phyloP scores from a whole-genome alignment of 2,113 vertebrate species.

The Cryptotis parvus region DNA sequence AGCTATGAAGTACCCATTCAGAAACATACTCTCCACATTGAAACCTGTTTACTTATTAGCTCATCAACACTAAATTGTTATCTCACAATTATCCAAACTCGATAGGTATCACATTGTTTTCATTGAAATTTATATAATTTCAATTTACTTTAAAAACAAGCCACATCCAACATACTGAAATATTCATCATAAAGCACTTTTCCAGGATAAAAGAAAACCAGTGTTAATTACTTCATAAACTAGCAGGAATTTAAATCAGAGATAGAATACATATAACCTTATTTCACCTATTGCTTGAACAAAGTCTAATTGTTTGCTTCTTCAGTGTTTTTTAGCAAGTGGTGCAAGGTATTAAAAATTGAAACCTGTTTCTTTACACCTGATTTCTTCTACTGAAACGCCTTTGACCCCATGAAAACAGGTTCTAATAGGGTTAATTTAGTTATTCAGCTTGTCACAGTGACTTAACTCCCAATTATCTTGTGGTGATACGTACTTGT shows the following conservation, averaged over 20 bases:
- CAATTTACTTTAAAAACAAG: slow-evolving; percentile 28
- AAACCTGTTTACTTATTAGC: not conserved
- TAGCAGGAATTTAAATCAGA: slow-evolving; percentile 32
- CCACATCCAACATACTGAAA: not conserved
- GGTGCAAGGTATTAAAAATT: slow-evolving; percentile 44
- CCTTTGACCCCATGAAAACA: slow-evolving; percentile 66
- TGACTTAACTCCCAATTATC: slow-evolving; percentile 68
- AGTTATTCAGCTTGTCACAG: slow-evolving; percentile 63
- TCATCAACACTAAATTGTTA: not conserved
- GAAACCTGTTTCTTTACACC: slow-evolving; percentile 60
- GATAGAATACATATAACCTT: not conserved
- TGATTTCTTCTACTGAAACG: slow-evolving; percentile 64
- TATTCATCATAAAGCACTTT: slow-evolving; percentile 1
- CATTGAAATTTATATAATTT: not conserved
- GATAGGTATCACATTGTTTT: slow-evolving; percentile 23
- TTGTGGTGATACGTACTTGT: slow-evolving; percentile 38
- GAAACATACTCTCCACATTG: not conserved
- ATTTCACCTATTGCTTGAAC: slow-evolving; percentile 53
- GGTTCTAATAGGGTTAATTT: slow-evolving; percentile 75
- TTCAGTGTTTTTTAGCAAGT: slow-evolving; percentile 41
- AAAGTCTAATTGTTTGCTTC: slow-evolving; percentile 53
- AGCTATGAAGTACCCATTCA: not conserved
- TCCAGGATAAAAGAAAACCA: not conserved
- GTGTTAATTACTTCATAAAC: slow-evolving; percentile 8
- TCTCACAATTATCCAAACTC: slow-evolving; percentile 29